phyloP scores from a whole-genome alignment of 2,888 invertebrate species.

The Orgyia antiqua region DNA sequence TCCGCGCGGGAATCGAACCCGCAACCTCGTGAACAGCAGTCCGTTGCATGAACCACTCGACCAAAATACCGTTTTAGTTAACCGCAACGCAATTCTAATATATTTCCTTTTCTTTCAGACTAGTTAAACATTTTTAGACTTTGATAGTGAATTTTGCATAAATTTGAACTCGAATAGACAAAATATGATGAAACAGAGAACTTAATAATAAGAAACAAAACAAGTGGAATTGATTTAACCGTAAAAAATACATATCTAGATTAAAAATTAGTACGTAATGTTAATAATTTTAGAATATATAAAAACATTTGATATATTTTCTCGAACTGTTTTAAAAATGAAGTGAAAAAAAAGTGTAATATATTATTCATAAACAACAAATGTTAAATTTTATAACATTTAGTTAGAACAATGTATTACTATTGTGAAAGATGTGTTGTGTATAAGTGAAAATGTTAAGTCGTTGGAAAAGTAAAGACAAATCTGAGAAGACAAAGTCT shows the following conservation, averaged over 20 bases:
- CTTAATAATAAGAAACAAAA: too few relatives aligned
- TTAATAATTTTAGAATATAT: slow-evolving; percentile 2
- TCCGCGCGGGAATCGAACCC: too few relatives aligned
- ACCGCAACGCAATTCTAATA: slow-evolving; percentile 2
- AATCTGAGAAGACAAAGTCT: slow-evolving; percentile 82
- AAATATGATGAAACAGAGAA: too few relatives aligned
- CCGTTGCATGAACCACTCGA: too few relatives aligned
- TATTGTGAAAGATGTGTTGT: slow-evolving; percentile 19
- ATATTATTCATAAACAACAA: slow-evolving; percentile 3
- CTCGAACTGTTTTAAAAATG: slow-evolving; percentile 2
- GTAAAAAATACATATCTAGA: slow-evolving; percentile 20
- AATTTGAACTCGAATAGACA: too few relatives aligned
- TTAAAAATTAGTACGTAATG: slow-evolving; percentile 1
- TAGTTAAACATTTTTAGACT: too few relatives aligned
- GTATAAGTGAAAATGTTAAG: slow-evolving; percentile 80
- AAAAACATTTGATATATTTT: slow-evolving; percentile 18
- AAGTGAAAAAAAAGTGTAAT: background rate
- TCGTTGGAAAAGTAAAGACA: slow-evolving; percentile 92
- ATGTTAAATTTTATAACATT: slow-evolving; percentile 4
- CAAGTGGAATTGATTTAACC: slow-evolving; percentile 19
- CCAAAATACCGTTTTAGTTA: too few relatives aligned
- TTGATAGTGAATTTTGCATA: too few relatives aligned
- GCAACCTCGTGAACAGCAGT: too few relatives aligned
- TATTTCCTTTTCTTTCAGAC: too few relatives aligned
- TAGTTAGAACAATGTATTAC: slow-evolving; percentile 16